Evolutionary conservation across 1,140 invertebrate genomes (phyloP).

Genomic region (Cyrtorhinus lividipennis): DNA sequence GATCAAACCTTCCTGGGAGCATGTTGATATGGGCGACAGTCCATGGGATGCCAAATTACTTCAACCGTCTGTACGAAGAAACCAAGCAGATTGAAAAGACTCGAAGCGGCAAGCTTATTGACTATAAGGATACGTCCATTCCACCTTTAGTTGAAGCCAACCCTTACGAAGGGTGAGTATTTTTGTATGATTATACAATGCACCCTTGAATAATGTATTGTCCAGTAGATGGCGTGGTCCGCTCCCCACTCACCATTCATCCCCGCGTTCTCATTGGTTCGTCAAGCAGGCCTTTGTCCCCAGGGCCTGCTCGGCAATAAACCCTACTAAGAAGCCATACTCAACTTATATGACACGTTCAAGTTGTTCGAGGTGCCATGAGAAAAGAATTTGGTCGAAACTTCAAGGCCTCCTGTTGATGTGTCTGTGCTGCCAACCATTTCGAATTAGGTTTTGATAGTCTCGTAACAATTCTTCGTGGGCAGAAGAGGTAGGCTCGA

Average conservation of each 20-base stretch:
- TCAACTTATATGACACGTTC: neutral
- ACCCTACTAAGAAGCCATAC: neutral
- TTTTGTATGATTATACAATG: neutral
- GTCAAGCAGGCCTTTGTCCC: neutral
- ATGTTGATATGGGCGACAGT: constrained; percentile 3
- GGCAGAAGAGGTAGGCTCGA: too few relatives aligned
- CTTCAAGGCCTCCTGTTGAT: too few relatives aligned
- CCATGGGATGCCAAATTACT: neutral
- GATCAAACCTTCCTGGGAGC: constrained; percentile 26
- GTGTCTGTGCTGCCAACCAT: too few relatives aligned
- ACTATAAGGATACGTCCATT: neutral
- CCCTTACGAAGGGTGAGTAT: neutral
- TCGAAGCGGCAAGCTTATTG: neutral
- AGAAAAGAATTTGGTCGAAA: too few relatives aligned
- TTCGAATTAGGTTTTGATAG: too few relatives aligned
- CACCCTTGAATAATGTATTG: too few relatives aligned
- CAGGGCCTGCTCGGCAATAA: neutral
- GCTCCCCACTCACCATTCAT: too few relatives aligned
- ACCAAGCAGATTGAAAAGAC: neutral
- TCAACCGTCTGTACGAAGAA: neutral
- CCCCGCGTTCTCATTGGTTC: too few relatives aligned
- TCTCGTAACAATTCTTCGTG: too few relatives aligned
- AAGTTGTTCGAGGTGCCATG: too few relatives aligned
- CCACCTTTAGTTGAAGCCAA: neutral
- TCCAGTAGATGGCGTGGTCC: too few relatives aligned